Base-by-base conservation (phyloP, 2,797 vertebrate species). In the Eptatretus atami region DNA sequence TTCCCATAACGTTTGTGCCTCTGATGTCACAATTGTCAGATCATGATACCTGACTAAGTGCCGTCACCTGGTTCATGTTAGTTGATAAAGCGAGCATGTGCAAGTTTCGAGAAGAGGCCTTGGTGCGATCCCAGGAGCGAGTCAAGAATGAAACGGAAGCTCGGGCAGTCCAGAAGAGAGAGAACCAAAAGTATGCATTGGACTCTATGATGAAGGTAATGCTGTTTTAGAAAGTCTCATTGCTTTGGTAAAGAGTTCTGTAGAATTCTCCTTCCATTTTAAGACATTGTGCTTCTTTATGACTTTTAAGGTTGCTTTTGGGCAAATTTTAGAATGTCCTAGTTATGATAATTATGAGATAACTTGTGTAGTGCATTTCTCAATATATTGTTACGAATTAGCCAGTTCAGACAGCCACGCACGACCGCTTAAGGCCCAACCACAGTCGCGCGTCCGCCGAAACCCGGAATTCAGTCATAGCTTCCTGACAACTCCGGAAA, bases 131-230 rank as follows among this genome's bases (percentile, higher is more conserved):
- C 9, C 57, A 61, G 57, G 57, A 61, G 57, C 15, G 24, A 24
- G 57, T 24, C 24, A n/a, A 24, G 24, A 24, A n/a, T 24, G 57
- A 61, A 24, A 24, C 10, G 9, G 57, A 61, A 24, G 57, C 57
- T n/a, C 57, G 57, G 57, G 57, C 57, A 24, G 57, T 61, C 10
- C 57, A 24, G 15, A 61, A 61, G 57, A n/a, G 57, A n/a, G 57
- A 61, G 57, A 24, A 61, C 15, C 15, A 61, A 24, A 61, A 61
- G 57, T 61, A n/a, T 12, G 12, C 57, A 2, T 24, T 61, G 57
- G 15, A 61, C 15, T n/a, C 57, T 24, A 61, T 61, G 57, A 61
- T 61, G 57, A 2, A 61, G 57, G 57, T 61, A 24, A 9, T 12
- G 57, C 57, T n/a, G n/a, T 60, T 44, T 44, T 8, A 44, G 4